phyloP scores from a whole-genome alignment of 2,797 vertebrate species.

The Cryptoprocta ferox region DNA sequence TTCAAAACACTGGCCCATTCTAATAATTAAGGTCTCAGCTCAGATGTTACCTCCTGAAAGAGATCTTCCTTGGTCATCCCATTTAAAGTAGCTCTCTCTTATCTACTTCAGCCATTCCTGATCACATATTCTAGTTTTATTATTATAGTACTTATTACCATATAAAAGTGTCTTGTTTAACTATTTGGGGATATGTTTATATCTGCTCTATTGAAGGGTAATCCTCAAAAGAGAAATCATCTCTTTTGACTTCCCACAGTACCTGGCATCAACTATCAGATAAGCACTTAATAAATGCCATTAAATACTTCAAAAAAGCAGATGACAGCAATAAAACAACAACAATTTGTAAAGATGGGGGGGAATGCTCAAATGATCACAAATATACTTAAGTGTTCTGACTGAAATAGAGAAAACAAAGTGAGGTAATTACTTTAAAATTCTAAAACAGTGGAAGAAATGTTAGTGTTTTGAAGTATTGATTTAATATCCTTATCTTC shows the following conservation, averaged over 20 bases:
- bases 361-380: slow-evolving; percentile 6
- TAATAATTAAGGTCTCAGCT: not conserved
- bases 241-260: not conserved
- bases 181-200: not conserved
- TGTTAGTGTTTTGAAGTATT: slow-evolving; percentile 61
- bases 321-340: not conserved
- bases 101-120: not conserved
- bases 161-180: not conserved
- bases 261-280: not conserved
- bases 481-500: slow-evolving; percentile 62
- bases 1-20: not conserved
- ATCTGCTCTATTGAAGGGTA: not conserved
- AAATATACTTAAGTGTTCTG: slow-evolving; percentile 18
- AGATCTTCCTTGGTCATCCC: not conserved
- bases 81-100: not conserved
- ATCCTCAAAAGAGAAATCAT: not conserved
- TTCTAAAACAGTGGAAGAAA: slow-evolving; percentile 1
- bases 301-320: slow-evolving; percentile 37
- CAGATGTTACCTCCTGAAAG: not conserved
- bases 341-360: not conserved
- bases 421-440: slow-evolving; percentile 42
- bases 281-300: not conserved
- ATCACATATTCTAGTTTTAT: not conserved
- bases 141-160: not conserved
- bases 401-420: slow-evolving; percentile 54